These are phyloP conservation scores for Drosophila arawakana DNA, from an alignment of 1,140 invertebrate genomes.

Conservation along the genomic window DNA sequence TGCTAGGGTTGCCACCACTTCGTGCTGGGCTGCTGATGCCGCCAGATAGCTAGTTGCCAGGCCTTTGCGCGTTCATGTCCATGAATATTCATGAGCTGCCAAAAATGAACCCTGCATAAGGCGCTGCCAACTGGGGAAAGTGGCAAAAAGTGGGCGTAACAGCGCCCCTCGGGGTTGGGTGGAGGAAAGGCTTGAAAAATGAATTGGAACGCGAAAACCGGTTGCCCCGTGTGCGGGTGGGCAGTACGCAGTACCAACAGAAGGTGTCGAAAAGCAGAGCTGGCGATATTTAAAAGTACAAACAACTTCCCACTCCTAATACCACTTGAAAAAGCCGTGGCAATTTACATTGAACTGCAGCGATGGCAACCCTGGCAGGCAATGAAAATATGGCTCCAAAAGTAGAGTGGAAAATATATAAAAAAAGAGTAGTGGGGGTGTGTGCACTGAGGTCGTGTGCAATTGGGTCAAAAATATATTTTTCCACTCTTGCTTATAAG, in stretches of 20 bases:
- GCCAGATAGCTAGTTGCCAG: slow-evolving; percentile 57
- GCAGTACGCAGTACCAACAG: not conserved
- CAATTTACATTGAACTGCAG: slow-evolving; percentile 23
- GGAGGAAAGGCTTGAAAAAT: slow-evolving; percentile 33
- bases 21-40: slow-evolving; percentile 44
- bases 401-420: not conserved
- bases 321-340: not conserved
- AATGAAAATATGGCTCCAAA: not conserved
- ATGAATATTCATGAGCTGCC: slow-evolving; percentile 80
- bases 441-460: not conserved
- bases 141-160: not conserved
- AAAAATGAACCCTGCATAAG: slow-evolving; percentile 61
- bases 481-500: not conserved
- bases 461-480: slow-evolving; percentile 24
- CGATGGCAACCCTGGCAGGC: slow-evolving; percentile 6
- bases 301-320: not conserved
- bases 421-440: not conserved
- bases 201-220: slow-evolving; percentile 44
- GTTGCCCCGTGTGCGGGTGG: slow-evolving; percentile 1
- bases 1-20: not conserved
- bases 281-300: slow-evolving; percentile 14
- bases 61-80: slow-evolving; percentile 74
- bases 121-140: slow-evolving; percentile 22
- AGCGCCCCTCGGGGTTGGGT: not conserved
- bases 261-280: slow-evolving; percentile 40